Conservation (phyloP, 2,888 invertebrate species). For the Phortica okadai region DNA sequence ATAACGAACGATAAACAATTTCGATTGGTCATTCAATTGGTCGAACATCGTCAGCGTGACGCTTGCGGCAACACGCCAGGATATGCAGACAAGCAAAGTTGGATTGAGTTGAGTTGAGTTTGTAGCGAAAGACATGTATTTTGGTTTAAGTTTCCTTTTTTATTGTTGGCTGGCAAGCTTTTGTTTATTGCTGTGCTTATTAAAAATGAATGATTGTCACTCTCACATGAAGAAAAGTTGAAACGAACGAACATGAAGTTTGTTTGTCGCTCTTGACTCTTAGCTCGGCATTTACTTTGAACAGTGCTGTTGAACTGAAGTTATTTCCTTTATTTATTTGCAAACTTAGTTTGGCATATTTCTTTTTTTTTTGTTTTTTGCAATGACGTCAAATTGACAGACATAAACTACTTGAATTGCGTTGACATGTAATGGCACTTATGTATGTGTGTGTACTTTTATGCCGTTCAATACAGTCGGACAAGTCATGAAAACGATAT, state of each 20-base stretch:
- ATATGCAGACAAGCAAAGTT: not conserved
- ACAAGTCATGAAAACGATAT: slow-evolving; percentile 60
- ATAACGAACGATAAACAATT: slow-evolving; percentile 67
- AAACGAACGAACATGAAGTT: not conserved
- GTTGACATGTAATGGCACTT: slow-evolving; percentile 49
- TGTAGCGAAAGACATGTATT: slow-evolving; percentile 35
- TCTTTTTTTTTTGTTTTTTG: slow-evolving; percentile 35
- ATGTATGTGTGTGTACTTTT: too few species aligned
- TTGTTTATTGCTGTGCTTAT: slow-evolving; percentile 67
- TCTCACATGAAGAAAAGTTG: slow-evolving; percentile 50
- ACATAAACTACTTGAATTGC: slow-evolving; percentile 22
- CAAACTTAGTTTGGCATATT: too few species aligned
- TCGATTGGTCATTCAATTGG: slow-evolving; percentile 51
- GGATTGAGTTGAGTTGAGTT: not conserved
- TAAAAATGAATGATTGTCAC: slow-evolving; percentile 70
- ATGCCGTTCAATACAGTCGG: slow-evolving; percentile 47
- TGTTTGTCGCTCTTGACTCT: not conserved
- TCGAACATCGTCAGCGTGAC: not conserved
- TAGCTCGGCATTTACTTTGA: not conserved
- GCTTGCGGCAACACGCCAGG: not conserved
- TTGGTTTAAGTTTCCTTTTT: slow-evolving; percentile 32
- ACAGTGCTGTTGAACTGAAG: too few species aligned
- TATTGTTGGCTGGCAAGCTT: slow-evolving; percentile 42
- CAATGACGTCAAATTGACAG: slow-evolving; percentile 50
- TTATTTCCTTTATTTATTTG: too few species aligned